Conservation (phyloP, 2,113 vertebrate species). For the Boleophthalmus pectinirostris region DNA sequence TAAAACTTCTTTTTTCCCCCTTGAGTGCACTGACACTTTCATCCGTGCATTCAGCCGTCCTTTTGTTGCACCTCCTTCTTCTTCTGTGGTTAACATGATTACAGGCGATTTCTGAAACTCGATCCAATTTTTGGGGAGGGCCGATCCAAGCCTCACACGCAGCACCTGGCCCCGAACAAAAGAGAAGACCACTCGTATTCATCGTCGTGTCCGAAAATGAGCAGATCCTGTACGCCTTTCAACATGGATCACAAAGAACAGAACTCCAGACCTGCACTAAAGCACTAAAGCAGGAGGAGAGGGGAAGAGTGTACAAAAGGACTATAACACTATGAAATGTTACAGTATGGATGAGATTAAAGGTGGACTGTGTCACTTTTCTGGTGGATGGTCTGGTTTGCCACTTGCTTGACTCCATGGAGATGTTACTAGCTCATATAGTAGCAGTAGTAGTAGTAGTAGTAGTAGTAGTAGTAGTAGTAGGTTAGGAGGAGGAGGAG, state of each 20-base stretch:
- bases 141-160: neutral
- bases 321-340: no score
- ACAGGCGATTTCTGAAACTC: slow-evolving; percentile 5
- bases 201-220: neutral
- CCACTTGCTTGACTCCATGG: no score
- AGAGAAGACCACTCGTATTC: neutral
- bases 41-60: neutral
- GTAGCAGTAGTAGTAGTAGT: no score
- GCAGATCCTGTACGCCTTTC: neutral
- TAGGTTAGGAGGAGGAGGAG: no score
- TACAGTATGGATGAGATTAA: no score
- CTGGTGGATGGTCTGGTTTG: no score
- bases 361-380: no score
- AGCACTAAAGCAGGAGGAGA: neutral
- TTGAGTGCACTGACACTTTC: neutral
- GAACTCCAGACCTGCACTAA: neutral
- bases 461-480: no score
- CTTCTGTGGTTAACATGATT: slow-evolving; percentile 4
- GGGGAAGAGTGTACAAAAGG: neutral
- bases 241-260: neutral
- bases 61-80: neutral
- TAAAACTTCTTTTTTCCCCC: slow-evolving; percentile 11
- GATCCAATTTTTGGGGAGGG: neutral
- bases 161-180: slow-evolving; percentile 2
- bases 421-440: no score